Conservation (phyloP, 2,888 invertebrate species). For the Mantis religiosa region DNA sequence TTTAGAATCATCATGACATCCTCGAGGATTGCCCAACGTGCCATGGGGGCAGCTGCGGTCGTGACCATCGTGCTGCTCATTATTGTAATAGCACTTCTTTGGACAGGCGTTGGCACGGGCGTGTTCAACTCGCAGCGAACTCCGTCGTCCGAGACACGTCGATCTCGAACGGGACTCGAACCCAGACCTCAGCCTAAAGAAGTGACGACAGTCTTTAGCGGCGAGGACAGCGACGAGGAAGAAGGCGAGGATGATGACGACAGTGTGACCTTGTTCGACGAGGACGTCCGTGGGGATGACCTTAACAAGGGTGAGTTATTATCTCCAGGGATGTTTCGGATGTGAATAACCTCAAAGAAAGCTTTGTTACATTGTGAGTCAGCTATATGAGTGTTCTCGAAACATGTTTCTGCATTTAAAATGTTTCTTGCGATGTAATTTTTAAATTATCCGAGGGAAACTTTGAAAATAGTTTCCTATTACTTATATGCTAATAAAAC, state of each 20-base stretch:
- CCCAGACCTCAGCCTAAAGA: not conserved
- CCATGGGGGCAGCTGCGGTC: not conserved
- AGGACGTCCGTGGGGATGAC: not conserved
- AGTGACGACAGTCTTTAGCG: not conserved
- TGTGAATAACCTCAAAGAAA: no score
- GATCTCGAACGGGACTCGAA: not conserved
- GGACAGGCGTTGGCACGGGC: not conserved
- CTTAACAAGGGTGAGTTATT: not conserved
- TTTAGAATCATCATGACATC: not conserved
- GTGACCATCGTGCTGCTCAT: not conserved
- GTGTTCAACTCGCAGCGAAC: not conserved
- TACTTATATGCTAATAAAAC: no score
- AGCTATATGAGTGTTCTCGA: no score
- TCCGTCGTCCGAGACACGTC: not conserved
- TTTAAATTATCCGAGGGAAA: no score
- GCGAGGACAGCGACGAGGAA: no score
- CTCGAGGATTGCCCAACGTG: not conserved
- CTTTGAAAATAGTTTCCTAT: no score
- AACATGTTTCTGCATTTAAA: no score
- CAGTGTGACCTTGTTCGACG: not conserved
- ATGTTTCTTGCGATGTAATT: no score
- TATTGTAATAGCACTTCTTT: not conserved
- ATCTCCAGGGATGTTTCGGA: no score
- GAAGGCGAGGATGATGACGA: not conserved
- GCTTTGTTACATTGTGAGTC: no score